Evolutionary conservation across 2,888 invertebrate species (phyloP).

Genomic region (Beris morrisii): DNA sequence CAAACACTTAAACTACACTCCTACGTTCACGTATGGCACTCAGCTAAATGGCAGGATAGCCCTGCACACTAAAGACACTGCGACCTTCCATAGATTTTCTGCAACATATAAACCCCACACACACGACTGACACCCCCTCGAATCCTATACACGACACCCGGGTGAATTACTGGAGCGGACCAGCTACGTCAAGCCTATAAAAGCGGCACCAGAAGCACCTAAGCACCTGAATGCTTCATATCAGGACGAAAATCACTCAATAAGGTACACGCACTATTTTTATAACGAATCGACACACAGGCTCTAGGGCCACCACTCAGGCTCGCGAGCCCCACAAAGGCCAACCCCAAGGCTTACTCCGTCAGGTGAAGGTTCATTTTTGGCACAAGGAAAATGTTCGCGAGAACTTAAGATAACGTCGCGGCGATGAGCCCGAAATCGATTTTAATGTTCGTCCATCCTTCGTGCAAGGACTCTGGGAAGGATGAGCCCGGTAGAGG

Average conservation of each 20-base stretch:
- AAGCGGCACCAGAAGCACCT: too few relatives aligned
- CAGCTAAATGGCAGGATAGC: too few relatives aligned
- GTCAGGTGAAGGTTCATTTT: conserved; percentile 2
- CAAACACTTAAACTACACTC: too few relatives aligned
- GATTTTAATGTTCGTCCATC: conserved; percentile 10
- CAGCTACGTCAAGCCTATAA: too few relatives aligned
- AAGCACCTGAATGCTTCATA: background rate
- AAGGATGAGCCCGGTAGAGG: too few relatives aligned
- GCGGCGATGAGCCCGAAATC: conserved; percentile 3
- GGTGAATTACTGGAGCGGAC: too few relatives aligned
- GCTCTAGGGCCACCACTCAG: background rate
- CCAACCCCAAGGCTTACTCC: background rate
- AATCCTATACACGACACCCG: too few relatives aligned
- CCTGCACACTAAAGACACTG: too few relatives aligned
- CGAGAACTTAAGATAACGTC: background rate
- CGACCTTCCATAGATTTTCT: too few relatives aligned
- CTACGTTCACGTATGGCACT: too few relatives aligned
- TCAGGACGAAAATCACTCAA: conserved; percentile 17
- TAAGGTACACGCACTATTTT: conserved; percentile 25
- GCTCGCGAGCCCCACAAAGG: background rate
- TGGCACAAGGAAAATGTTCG: background rate
- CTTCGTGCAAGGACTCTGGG: background rate
- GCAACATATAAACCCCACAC: too few relatives aligned
- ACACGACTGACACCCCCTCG: too few relatives aligned
- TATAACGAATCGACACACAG: background rate